Evolutionary conservation across 2,113 vertebrate species (phyloP).

Genomic region (Plectropomus leopardus): DNA sequence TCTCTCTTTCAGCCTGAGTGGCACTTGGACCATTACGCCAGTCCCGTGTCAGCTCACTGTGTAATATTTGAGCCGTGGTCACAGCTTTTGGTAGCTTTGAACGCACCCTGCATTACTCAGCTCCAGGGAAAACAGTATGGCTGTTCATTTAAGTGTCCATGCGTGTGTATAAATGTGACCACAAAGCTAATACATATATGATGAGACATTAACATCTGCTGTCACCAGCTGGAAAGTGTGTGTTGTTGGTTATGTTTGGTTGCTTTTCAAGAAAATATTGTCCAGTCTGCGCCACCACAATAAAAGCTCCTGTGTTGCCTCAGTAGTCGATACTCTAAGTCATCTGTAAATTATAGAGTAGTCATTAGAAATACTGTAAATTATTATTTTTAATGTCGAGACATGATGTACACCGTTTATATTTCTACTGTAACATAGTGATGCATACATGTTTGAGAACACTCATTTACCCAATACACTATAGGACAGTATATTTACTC

Average conservation of each 20-base stretch:
- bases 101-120: constrained; percentile 37
- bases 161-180: constrained; percentile 7
- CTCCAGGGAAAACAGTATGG: constrained; percentile 26
- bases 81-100: constrained; percentile 49
- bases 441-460: background rate
- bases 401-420: constrained; percentile 19
- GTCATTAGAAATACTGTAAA: constrained; percentile 45
- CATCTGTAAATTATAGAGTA: constrained; percentile 39
- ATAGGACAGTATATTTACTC: background rate
- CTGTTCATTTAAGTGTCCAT: constrained; percentile 23
- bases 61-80: constrained; percentile 35
- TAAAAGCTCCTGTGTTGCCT: constrained; percentile 52
- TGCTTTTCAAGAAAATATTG: constrained; percentile 47
- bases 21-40: constrained; percentile 38
- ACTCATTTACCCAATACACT: background rate
- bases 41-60: constrained; percentile 43
- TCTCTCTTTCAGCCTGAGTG: constrained; percentile 43
- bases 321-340: constrained; percentile 48
- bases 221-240: constrained; percentile 45
- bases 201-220: constrained; percentile 40
- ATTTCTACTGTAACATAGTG: background rate
- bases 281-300: constrained; percentile 38
- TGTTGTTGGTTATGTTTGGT: constrained; percentile 51
- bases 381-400: constrained; percentile 55
- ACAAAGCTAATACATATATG: constrained; percentile 30